phyloP scores from a whole-genome alignment of 2,888 invertebrate species.

The Criorhina ranunculi region DNA sequence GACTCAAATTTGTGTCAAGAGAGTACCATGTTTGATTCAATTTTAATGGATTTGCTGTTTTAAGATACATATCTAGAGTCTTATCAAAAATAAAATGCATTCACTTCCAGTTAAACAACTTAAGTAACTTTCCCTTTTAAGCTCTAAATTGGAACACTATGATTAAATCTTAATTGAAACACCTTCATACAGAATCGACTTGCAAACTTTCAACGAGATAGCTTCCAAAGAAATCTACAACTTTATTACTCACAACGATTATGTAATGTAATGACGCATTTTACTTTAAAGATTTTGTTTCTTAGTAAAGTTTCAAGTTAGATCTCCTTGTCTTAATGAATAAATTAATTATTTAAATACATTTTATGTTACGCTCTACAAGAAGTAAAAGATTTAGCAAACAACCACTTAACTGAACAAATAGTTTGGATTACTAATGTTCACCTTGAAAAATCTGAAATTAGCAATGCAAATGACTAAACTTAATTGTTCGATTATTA shows the following conservation, averaged over 20 bases:
- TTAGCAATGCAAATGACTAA: slow-evolving; percentile 5
- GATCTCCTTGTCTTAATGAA: neutral
- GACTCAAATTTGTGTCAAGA: too few species aligned
- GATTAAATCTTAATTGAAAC: too few species aligned
- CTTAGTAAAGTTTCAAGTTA: neutral
- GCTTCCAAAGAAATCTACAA: neutral
- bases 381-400: neutral
- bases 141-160: too few species aligned
- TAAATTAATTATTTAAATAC: slow-evolving; percentile 2
- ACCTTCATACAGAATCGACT: too few species aligned
- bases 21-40: too few species aligned
- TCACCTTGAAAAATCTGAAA: neutral
- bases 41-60: too few species aligned
- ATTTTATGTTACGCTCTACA: slow-evolving; percentile 1
- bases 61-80: too few species aligned
- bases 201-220: too few species aligned
- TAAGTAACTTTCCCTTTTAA: too few species aligned
- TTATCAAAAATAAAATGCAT: too few species aligned
- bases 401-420: neutral
- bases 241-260: neutral
- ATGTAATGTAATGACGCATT: neutral
- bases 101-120: too few species aligned
- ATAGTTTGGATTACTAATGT: neutral
- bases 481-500: neutral
- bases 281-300: neutral